A percentile compares a stretch with the other conserved stretches of the same genome.
Evolutionary conservation across 35 echinoderm and acorn worm species (phyloP).

Genomic region (Apostichopus parvimensis): DNA sequence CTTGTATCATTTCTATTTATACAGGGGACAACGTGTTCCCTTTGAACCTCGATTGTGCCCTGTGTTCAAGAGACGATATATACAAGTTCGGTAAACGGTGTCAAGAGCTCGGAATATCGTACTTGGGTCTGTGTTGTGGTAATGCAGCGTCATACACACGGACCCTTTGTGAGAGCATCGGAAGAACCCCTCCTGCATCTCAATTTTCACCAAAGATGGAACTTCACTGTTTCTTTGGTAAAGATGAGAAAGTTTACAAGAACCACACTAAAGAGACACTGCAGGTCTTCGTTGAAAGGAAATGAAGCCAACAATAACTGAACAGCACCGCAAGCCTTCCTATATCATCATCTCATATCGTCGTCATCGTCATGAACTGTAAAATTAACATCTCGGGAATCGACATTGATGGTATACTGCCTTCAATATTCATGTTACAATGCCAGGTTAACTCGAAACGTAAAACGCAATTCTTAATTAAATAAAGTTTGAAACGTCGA

Average conservation of each 20-base stretch:
- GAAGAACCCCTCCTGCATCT: conserved; percentile 59
- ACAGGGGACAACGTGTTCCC: conserved; percentile 72
- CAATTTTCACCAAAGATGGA: conserved; percentile 66
- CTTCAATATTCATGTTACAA: no score
- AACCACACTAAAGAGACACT: neutral
- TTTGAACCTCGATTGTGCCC: conserved; percentile 63
- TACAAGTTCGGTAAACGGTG: conserved; percentile 63
- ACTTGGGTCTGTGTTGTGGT: conserved; percentile 79
- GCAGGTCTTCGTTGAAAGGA: neutral
- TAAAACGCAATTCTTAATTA: no score
- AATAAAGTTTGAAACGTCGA: no score
- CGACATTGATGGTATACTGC: no score
- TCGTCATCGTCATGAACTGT: no score
- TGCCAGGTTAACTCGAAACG: no score
- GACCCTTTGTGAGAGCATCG: conserved; percentile 63
- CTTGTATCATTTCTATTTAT: neutral
- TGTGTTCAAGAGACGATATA: conserved; percentile 67
- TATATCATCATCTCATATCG: no score
- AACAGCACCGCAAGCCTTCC: no score
- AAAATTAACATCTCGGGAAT: no score
- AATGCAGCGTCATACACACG: conserved; percentile 73
- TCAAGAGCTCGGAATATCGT: conserved; percentile 58
- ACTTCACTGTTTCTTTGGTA: conserved; percentile 57
- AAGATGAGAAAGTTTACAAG: conserved; percentile 19
- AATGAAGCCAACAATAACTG: neutral